A percentile compares a stretch with the other conserved stretches of the same genome.
These are phyloP conservation scores for Paedocypris micromegethes DNA, from an alignment of 2,797 vertebrate species.

Conservation along the genomic window DNA sequence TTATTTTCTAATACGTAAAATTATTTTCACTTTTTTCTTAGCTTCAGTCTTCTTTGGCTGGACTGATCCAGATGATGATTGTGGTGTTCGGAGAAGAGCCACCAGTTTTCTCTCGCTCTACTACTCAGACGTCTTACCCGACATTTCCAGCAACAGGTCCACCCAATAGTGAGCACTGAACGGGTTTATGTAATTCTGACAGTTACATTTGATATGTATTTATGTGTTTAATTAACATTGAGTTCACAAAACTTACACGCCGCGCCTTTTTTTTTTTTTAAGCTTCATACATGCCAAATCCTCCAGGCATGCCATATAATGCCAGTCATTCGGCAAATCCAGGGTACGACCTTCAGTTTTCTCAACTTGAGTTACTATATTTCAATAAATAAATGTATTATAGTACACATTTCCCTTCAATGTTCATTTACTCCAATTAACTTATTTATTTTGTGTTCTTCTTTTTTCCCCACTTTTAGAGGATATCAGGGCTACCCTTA, in stretches of 20 bases:
- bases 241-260: too few species aligned
- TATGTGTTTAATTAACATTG: neutral
- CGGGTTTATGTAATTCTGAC: too few species aligned
- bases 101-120: constrained; percentile 91
- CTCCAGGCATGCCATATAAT: constrained; percentile 76
- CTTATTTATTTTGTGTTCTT: constrained; percentile 6
- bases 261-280: constrained; percentile 47
- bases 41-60: constrained; percentile 91
- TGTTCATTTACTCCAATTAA: too few species aligned
- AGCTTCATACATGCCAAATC: constrained; percentile 91
- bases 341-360: constrained; percentile 68
- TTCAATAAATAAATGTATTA: too few species aligned
- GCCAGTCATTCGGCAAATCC: constrained; percentile 72
- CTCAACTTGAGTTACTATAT: neutral
- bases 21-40: constrained; percentile 49
- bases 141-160: constrained; percentile 87
- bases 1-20: neutral
- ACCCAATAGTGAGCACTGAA: constrained; percentile 77
- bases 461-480: constrained; percentile 43
- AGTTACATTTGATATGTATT: neutral
- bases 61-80: constrained; percentile 96
- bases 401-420: neutral
- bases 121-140: constrained; percentile 74
- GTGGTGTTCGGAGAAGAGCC: constrained; percentile 97
- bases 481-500: constrained; percentile 86